These are phyloP conservation scores for Ariolimax columbianus DNA, from an alignment of 2,888 invertebrate species.

Conservation along the genomic window DNA sequence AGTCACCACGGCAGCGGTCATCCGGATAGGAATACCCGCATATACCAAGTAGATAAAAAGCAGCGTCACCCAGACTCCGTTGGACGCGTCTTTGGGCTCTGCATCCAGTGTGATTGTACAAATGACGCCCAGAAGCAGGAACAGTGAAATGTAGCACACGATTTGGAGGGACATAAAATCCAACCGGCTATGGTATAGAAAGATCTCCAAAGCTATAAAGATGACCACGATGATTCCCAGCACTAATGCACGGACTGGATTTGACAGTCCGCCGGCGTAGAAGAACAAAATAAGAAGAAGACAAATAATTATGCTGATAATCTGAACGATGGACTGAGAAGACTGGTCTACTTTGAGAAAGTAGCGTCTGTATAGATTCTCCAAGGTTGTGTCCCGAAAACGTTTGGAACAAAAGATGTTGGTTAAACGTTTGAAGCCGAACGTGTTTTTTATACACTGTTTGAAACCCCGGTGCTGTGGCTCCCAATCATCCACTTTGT, in stretches of 20 bases:
- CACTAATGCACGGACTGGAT: constrained; percentile 80
- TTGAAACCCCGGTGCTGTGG: not conserved
- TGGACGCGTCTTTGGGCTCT: constrained; percentile 81
- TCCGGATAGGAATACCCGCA: constrained; percentile 90
- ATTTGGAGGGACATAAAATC: constrained; percentile 82
- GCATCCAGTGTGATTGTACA: constrained; percentile 79
- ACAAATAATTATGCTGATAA: constrained; percentile 82
- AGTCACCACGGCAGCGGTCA: constrained; percentile 84
- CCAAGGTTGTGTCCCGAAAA: constrained; percentile 90
- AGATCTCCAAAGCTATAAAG: constrained; percentile 79
- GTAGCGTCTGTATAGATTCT: constrained; percentile 95
- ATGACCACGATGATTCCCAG: constrained; percentile 80
- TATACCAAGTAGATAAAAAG: constrained; percentile 92
- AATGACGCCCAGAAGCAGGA: constrained; percentile 87
- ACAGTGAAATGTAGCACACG: constrained; percentile 89
- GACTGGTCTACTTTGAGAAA: constrained; percentile 95
- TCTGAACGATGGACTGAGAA: constrained; percentile 91
- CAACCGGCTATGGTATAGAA: constrained; percentile 37
- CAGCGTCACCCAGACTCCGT: constrained; percentile 83
- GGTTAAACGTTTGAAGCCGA: constrained; percentile 23
- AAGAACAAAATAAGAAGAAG: constrained; percentile 83
- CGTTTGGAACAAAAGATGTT: constrained; percentile 67
- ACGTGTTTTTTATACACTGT: not conserved
- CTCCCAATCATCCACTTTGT: not conserved
- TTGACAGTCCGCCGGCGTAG: constrained; percentile 67